Percentiles rank a stretch among this genome's conserved stretches.
Conservation (phyloP, 1,140 invertebrate genomes). For the Penaeus japonicus region DNA sequence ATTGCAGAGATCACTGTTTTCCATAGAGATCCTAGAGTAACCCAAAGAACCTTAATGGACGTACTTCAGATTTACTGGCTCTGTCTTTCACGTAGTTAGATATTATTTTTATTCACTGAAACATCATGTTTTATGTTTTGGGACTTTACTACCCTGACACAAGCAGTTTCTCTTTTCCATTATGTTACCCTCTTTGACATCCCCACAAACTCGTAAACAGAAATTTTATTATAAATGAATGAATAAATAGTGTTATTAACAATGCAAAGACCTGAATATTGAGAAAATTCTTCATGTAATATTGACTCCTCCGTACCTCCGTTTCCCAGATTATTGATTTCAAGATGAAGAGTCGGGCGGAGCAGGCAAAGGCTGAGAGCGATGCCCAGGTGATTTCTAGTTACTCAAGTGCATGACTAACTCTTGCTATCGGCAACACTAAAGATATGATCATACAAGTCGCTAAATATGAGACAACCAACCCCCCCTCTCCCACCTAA, state of each 20-base stretch:
- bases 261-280: too few species aligned
- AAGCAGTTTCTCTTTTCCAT: slow-evolving; percentile 17
- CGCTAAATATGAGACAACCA: slow-evolving; percentile 43
- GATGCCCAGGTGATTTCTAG: slow-evolving; percentile 51
- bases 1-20: too few species aligned
- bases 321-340: slow-evolving; percentile 58
- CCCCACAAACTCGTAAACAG: slow-evolving; percentile 37
- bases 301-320: slow-evolving; percentile 52
- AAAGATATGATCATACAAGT: slow-evolving; percentile 35
- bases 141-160: not conserved
- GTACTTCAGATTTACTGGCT: not conserved
- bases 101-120: not conserved
- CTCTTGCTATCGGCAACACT: slow-evolving; percentile 53
- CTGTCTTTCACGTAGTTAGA: slow-evolving; percentile 7
- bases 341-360: slow-evolving; percentile 55
- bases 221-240: not conserved
- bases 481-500: slow-evolving; percentile 18
- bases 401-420: slow-evolving; percentile 52
- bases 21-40: too few species aligned
- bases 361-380: slow-evolving; percentile 37
- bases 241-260: slow-evolving; percentile 14
- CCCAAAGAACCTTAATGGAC: not conserved
- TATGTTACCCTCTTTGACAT: slow-evolving; percentile 21
- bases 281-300: not conserved
- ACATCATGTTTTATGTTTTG: too few species aligned